Evolutionary conservation across 2,888 invertebrate species (phyloP), one percentile per base, ranked within the genome.

Genomic region (Macrophya alboannulata): DNA sequence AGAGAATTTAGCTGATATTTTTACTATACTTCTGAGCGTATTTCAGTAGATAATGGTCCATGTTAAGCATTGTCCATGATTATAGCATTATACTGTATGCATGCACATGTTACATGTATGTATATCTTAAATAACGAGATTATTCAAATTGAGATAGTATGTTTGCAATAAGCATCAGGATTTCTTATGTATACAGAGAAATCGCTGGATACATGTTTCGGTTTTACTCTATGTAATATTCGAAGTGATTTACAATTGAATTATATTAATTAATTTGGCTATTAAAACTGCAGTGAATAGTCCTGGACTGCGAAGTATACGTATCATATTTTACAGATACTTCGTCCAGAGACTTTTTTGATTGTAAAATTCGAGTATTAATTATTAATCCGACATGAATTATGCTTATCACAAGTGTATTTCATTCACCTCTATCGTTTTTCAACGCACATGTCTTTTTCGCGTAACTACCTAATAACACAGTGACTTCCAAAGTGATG

Each of bases 371-470:
- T 71, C n/a, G 15, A 76, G 76, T 31, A 25, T 51, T 76, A 25
- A 76, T 76, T 5, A 25, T 48, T 25, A 15, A 76, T 45, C 37
- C 3, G 48, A 25, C 1, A n/a, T 74, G 25, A 25, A 76, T 48
- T 6, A 51, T 48, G 76, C 76, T 76, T 51, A n/a, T 48, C 59
- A 79, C 15, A 79, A 79, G 51, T 55, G 40, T 55, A 10, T 43
- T 51, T 81, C 10, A 43, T 37, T 48, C n/a, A 25, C n/a, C 43
- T 25, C 37, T 40, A 21, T 45, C 21, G 25, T 40, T 4, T 15
- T 6, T 10, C 6, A 9, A 43, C 79, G 81, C 81, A 62, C 81
- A 81, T 81, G 62, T 43, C 21, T 81, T 81, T 81, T 81, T 62
- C 4, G 59, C 40, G 21, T 81, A 40, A 81, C 21, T 59, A 31